phyloP scores from a whole-genome alignment of 2,113 vertebrate genomes.

The Dicerorhinus sumatrensis region DNA sequence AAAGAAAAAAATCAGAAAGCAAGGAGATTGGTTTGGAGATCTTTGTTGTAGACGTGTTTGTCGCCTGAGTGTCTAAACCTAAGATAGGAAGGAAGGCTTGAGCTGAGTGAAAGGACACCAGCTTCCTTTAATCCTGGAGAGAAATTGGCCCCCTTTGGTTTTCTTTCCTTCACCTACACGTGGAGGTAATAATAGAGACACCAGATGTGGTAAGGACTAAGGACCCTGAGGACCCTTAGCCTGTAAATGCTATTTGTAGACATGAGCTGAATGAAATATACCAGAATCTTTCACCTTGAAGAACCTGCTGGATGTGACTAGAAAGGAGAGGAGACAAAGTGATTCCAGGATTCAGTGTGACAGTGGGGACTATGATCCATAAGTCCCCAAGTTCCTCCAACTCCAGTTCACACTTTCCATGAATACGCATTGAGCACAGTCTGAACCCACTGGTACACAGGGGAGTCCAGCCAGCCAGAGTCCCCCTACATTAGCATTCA shows the following conservation, averaged over 20 bases:
- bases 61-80: not conserved
- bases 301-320: not conserved
- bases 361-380: accelerated
- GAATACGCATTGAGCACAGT: accelerated
- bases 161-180: not conserved
- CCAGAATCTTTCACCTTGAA: not conserved
- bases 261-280: not conserved
- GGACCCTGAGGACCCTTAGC: not conserved
- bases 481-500: accelerated
- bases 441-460: accelerated
- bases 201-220: accelerated
- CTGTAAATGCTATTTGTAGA: accelerated
- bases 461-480: not conserved
- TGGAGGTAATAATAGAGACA: accelerated
- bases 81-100: not conserved
- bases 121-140: accelerated
- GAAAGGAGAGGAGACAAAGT: not conserved
- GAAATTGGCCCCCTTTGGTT: accelerated
- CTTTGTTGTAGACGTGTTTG: too few species aligned
- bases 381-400: not conserved
- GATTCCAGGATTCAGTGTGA: not conserved
- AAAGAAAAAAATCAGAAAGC: not conserved
- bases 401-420: not conserved
- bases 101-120: accelerated
- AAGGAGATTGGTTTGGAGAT: not conserved